Conservation (phyloP, 2,113 vertebrate species). For the Oreocharis arfaki region DNA sequence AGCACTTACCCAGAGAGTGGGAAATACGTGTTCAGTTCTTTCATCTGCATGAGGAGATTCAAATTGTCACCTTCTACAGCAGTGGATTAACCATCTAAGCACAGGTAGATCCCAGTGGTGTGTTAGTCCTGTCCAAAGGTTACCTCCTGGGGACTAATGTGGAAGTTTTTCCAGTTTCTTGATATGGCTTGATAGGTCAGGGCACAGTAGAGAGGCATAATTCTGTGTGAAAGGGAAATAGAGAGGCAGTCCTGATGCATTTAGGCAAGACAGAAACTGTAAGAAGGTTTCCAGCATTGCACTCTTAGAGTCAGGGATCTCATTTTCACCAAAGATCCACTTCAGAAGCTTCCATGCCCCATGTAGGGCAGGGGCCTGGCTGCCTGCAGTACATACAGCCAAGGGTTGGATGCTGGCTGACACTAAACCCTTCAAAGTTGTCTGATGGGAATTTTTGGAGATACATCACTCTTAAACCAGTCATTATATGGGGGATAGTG, state of each 20-base stretch:
- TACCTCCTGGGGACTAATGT: neutral
- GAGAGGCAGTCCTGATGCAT: neutral
- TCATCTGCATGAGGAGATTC: neutral
- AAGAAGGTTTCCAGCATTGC: neutral
- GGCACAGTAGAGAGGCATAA: neutral
- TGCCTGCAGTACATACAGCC: neutral
- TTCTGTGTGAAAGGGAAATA: neutral
- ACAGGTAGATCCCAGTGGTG: neutral
- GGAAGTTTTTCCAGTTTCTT: neutral
- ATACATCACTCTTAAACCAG: neutral
- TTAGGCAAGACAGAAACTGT: neutral
- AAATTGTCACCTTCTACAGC: neutral
- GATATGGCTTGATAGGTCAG: neutral
- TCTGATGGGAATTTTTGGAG: neutral
- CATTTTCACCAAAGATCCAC: neutral
- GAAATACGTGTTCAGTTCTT: neutral
- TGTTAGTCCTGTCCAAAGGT: neutral
- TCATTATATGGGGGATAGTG: neutral
- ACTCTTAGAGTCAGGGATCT: neutral
- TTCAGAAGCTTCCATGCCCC: neutral
- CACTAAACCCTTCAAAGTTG: neutral
- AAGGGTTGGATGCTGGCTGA: neutral
- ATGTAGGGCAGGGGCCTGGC: rapidly evolving
- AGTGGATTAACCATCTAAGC: neutral
- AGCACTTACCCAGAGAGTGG: neutral